Percentiles rank a stretch among this genome's conserved stretches.
Evolutionary conservation across 2,113 vertebrate genomes (phyloP).

Genomic region (Halichoerus grypus): DNA sequence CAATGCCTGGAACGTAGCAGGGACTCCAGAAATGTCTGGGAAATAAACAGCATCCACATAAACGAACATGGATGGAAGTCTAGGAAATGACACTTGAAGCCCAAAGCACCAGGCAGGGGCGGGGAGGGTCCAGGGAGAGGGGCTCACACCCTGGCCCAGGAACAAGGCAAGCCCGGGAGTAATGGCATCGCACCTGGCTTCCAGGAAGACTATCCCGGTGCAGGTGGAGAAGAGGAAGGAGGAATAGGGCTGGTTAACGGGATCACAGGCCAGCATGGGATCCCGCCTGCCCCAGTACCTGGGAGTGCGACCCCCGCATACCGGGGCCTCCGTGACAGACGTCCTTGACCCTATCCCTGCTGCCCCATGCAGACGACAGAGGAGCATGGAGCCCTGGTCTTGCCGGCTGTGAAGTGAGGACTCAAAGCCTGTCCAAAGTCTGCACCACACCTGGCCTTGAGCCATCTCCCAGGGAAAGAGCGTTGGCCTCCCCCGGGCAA

Average conservation of each 20-base stretch:
- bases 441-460: neutral
- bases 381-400: neutral
- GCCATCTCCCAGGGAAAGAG: neutral
- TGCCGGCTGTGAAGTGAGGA: neutral
- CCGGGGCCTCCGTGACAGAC: neutral
- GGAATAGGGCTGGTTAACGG: neutral
- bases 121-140: neutral
- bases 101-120: neutral
- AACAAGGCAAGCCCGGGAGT: neutral
- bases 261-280: neutral
- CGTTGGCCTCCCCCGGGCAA: neutral
- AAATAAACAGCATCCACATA: neutral
- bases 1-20: neutral
- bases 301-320: neutral
- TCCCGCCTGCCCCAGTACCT: neutral
- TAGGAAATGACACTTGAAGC: no score
- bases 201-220: neutral
- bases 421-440: rapidly evolving
- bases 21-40: neutral
- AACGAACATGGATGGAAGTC: neutral
- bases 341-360: neutral
- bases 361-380: no score
- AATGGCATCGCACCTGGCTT: neutral
- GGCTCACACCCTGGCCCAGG: rapidly evolving
- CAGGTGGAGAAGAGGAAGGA: no score